Base-by-base conservation (phyloP, 2,888 invertebrate species). In the Sceliomorpha sp. region DNA sequence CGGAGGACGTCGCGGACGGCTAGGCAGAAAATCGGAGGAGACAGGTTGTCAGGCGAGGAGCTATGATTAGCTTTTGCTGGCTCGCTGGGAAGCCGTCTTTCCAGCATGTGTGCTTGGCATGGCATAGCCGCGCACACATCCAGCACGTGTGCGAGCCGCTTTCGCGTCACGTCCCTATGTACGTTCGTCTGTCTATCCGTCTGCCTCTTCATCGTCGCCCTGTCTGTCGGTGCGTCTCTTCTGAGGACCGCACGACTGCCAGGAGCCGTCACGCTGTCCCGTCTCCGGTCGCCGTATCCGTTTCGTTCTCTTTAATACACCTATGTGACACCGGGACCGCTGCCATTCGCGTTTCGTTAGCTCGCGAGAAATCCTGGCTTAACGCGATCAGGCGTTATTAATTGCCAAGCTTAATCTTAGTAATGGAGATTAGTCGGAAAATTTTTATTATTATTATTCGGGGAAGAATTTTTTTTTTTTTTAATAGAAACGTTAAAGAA, bases 231-330 rank as follows among this genome's bases (percentile, higher is more conserved):
- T 70, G 59, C 68, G 73, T 73, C 74, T 75, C 72, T 55, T 72
- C 76, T 64, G 73, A 53, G 66, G 64, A 58, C 72, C 74, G 79
- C 77, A 79, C 82, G 86, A 70, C 85, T 86, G 86, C 87, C 86
- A 87, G 86, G 80, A 87, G 85, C 86, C 87, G 87, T 88, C 87
- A 86, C 88, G 87, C 86, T 81, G 84, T 87, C 85, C 85, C 83
- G 80, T 85, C 85, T 81, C 77, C 77, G 73, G 73, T 75, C 76
- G 59, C 51, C 58, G 34, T 40, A 51, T 55, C 56, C 60, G 50
- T 34, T 44, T 44, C 15, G 17, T 50, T 44, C 27, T 32, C 45
- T 45, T 60, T 56, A 47, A 48, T 59, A 10, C 47, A 36, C 37
- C 20, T 27, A 37, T 37, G 9, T 10, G 15, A 37, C 15, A 8